Evolutionary conservation across 64 coral and sea anemone genomes (phyloP).

Genomic region (Orbicella faveolata): DNA sequence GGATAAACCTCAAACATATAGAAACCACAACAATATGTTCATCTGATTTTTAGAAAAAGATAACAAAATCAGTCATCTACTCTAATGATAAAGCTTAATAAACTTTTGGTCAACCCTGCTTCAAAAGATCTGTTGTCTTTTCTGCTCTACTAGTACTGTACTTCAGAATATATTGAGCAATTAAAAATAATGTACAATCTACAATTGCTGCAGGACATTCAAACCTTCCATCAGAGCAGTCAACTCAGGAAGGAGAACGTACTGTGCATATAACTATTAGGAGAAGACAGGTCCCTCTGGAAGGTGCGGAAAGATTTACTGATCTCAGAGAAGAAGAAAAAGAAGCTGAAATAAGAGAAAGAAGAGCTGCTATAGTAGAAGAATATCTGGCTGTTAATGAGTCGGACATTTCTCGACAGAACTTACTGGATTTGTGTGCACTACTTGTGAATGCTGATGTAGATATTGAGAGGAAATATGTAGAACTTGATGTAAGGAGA

Average conservation of each 20-base stretch:
- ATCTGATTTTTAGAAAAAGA: too few relatives aligned
- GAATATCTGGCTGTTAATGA: conserved; percentile 39
- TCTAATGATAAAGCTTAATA: too few relatives aligned
- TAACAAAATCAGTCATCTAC: too few relatives aligned
- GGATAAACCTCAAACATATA: too few relatives aligned
- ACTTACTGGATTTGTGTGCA: conserved; percentile 28
- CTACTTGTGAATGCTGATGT: conserved; percentile 6
- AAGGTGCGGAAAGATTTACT: background rate
- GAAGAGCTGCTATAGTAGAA: background rate
- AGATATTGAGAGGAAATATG: conserved; percentile 63
- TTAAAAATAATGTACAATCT: background rate
- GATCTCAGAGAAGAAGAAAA: background rate
- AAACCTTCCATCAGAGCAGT: conserved; percentile 11
- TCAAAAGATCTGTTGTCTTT: too few relatives aligned
- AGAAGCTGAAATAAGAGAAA: background rate
- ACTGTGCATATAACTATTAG: background rate
- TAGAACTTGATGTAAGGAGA: conserved; percentile 59
- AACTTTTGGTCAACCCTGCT: too few relatives aligned
- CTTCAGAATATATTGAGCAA: too few relatives aligned
- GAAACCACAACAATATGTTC: too few relatives aligned
- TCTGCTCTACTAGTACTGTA: too few relatives aligned
- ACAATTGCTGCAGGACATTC: background rate
- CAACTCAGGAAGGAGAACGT: background rate
- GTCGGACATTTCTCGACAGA: conserved; percentile 16
- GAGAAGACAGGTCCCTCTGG: background rate